phyloP scores from a whole-genome alignment of 2,113 vertebrate species.

The Indicator maculatus region DNA sequence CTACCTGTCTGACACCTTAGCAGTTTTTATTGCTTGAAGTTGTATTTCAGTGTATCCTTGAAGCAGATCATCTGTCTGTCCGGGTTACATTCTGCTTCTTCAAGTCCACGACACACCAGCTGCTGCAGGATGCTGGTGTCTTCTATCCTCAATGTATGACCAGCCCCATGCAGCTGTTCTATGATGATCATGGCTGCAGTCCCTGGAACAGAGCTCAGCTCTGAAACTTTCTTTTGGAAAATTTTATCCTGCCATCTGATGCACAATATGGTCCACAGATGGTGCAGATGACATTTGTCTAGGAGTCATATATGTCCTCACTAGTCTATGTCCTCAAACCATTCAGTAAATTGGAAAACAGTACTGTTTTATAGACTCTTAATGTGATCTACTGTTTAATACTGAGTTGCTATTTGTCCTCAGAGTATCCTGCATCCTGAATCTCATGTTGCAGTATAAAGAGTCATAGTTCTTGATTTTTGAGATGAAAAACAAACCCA shows the following conservation, averaged over 20 bases:
- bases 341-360: constrained; percentile 4
- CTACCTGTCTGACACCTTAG: background rate
- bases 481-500: background rate
- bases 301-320: constrained; percentile 44
- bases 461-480: background rate
- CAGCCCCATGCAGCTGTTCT: constrained; percentile 14
- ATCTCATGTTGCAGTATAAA: background rate
- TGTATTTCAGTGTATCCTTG: background rate
- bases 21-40: background rate
- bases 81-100: background rate
- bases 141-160: background rate
- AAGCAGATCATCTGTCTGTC: background rate
- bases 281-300: constrained; percentile 67
- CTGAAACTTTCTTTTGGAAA: constrained; percentile 49
- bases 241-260: constrained; percentile 62
- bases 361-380: background rate
- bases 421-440: background rate
- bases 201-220: constrained; percentile 47
- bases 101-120: background rate
- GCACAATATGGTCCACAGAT: constrained; percentile 66
- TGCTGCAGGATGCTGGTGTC: background rate
- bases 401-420: background rate
- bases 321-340: constrained; percentile 37
- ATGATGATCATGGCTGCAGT: constrained; percentile 47
- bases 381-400: background rate